Evolutionary conservation across 2,113 vertebrate species (phyloP).

Genomic region (Phrynosoma platyrhinos): DNA sequence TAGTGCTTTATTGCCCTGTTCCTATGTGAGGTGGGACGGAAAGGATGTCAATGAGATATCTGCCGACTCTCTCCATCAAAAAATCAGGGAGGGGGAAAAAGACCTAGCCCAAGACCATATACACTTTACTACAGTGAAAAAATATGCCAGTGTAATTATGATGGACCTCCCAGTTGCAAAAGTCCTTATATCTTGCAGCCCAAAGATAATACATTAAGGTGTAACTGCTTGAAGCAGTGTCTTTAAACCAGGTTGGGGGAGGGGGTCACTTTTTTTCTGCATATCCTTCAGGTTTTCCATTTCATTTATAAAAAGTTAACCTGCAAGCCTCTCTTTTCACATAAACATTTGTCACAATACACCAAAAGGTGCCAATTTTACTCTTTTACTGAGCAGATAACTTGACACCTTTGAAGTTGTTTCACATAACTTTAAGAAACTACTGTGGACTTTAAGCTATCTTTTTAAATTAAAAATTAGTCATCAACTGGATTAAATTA

Average conservation of each 20-base stretch:
- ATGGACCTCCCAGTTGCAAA: too few species aligned
- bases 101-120: too few species aligned
- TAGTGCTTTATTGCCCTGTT: neutral
- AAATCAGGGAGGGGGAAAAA: too few species aligned
- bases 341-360: neutral
- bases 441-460: constrained; percentile 30
- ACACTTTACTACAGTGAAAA: too few species aligned
- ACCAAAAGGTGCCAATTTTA: neutral
- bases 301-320: too few species aligned
- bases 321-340: too few species aligned
- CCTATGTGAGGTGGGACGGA: neutral
- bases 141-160: too few species aligned
- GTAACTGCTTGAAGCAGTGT: neutral
- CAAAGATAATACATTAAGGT: too few species aligned
- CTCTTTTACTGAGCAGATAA: constrained; percentile 55
- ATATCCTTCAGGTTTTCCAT: too few species aligned
- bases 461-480: constrained; percentile 32
- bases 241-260: neutral
- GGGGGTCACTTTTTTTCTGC: too few species aligned
- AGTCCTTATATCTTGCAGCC: too few species aligned
- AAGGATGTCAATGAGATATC: neutral
- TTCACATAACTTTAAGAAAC: constrained; percentile 69
- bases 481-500: constrained; percentile 73
- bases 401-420: constrained; percentile 59
- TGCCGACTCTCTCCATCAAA: neutral